Conservation (phyloP, 2,797 vertebrate genomes). For the Anolis apletophallus region DNA sequence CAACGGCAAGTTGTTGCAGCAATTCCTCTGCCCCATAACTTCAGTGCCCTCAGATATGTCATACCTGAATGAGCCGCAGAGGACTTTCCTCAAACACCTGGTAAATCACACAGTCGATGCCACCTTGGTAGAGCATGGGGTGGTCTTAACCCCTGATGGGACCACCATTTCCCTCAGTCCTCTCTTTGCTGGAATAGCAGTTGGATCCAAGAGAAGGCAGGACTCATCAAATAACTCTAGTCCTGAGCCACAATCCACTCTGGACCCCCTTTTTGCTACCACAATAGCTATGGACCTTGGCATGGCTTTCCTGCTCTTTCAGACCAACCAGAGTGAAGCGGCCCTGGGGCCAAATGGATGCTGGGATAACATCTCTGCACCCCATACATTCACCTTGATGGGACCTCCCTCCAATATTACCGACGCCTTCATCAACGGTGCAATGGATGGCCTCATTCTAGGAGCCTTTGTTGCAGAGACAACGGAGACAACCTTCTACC, state of each 20-base stretch:
- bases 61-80: conserved; percentile 59
- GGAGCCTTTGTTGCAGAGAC: conserved; percentile 71
- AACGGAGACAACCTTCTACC: conserved; percentile 21
- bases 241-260: fast-evolving
- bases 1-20: conserved; percentile 63
- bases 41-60: conserved; percentile 5
- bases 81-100: conserved; percentile 73
- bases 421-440: conserved; percentile 84
- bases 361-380: conserved; percentile 83
- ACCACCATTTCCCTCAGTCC: conserved; percentile 84
- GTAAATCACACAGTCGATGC: conserved; percentile 66
- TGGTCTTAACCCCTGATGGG: conserved; percentile 85
- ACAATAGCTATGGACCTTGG: conserved; percentile 81
- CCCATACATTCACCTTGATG: conserved; percentile 80
- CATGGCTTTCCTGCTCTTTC: conserved; percentile 78
- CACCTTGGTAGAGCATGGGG: conserved; percentile 76
- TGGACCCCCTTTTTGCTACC: conserved; percentile 72
- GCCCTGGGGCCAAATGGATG: conserved; percentile 83
- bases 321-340: conserved; percentile 38
- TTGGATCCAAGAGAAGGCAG: conserved; percentile 70
- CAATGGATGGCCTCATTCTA: conserved; percentile 87
- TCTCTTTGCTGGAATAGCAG: conserved; percentile 82
- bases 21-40: conserved; percentile 63
- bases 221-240: fast-evolving
- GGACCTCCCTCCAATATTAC: conserved; percentile 74